phyloP scores from a whole-genome alignment of 30 jellyfish, hydroid and myxozoan genomes.

The Morbakka virulenta region DNA sequence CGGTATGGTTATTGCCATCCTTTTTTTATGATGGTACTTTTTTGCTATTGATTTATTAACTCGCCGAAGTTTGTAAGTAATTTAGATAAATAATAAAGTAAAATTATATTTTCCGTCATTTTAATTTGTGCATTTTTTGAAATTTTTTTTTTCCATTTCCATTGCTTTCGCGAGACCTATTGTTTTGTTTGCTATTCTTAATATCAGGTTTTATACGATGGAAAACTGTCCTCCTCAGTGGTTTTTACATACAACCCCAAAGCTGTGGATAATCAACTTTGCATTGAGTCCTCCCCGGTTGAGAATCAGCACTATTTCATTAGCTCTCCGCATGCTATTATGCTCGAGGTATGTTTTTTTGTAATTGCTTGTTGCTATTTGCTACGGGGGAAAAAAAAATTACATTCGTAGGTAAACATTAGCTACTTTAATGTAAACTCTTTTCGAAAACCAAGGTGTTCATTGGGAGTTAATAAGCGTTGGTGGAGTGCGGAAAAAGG shows the following conservation, averaged over 20 bases:
- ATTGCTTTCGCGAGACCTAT: no score
- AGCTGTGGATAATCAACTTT: constrained; percentile 85
- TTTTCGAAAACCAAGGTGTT: no score
- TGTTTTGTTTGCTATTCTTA: neutral
- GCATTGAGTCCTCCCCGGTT: constrained; percentile 89
- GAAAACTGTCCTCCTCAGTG: constrained; percentile 69
- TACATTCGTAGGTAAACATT: no score
- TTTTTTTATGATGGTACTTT: neutral
- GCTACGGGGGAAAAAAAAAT: neutral
- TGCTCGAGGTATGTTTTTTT: constrained; percentile 79
- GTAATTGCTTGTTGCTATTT: neutral
- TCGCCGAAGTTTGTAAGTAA: neutral
- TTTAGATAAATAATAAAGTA: neutral
- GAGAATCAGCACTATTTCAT: constrained; percentile 67
- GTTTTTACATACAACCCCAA: constrained; percentile 90
- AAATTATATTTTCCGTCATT: neutral
- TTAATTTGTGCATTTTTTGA: neutral
- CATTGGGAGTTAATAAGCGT: no score
- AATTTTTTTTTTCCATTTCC: neutral
- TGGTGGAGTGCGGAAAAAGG: no score
- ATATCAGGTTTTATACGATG: constrained; percentile 71
- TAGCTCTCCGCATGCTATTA: constrained; percentile 85
- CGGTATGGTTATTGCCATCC: no score
- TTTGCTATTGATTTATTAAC: neutral
- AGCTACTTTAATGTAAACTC: no score